Evolutionary conservation across 2,113 vertebrate genomes (phyloP), one percentile per base, ranked within the genome.

Genomic region (Rhabdomys dilectus): DNA sequence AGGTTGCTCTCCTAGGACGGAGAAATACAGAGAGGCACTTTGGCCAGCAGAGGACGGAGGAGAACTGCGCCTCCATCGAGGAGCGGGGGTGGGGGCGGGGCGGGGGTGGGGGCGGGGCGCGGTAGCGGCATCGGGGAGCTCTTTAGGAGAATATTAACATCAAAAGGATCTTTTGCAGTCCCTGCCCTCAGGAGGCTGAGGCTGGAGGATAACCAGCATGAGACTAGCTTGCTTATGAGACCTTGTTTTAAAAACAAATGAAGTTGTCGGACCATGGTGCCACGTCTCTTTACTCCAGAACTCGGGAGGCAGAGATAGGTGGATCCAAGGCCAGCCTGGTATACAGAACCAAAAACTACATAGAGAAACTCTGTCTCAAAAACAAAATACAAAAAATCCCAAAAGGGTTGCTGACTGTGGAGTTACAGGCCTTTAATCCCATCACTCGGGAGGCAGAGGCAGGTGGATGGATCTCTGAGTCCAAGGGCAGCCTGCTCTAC

Each of bases 11-110:
- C 84, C 84, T 24, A 36, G 16, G 56, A 84, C 8, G n/a, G 81
- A 13, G 58, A 2, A 31, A 0, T 16, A 22, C 90, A 39, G 77
- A 56, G 75, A 76, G 72, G 45, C 17, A 2, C 3, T 4, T 4
- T 1, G 0, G 88, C 91, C 97, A 82, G 94, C 94, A 97, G 97
- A 91, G 95, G 96, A 94, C 92, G 85, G 80, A n/a, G 0, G 58
- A 78, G 89, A 60, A 58, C 91, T 53, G 70, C 16, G 66, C 24
- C 91, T 36, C 1, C 16, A n/a, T 36, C 19, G 13, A 2, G 36
- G 64, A 42, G 10, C 8, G 5, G 62, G 11, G 19, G 1, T 3
- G 4, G 53, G 15, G 13, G 45, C 45, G 5, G 45, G 45, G 45
- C 45, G 48, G 48, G 48, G 48, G 9, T 0, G 51, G 0, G 21